phyloP scores from a whole-genome alignment of 2,113 vertebrate species.

The Semicossyphus pulcher region DNA sequence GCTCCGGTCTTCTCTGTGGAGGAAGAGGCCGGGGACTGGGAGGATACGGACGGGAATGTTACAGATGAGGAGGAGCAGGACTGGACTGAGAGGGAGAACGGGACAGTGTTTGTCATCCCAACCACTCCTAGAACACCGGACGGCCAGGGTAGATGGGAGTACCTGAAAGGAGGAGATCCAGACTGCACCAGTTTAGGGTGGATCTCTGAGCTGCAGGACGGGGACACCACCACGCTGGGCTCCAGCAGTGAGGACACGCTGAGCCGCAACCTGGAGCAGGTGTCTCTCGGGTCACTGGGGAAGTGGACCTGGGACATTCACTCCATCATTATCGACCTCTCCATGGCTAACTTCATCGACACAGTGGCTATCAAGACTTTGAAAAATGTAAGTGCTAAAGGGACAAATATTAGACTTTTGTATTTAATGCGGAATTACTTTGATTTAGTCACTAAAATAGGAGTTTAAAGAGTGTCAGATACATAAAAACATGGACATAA shows the following conservation, averaged over 20 bases:
- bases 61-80: slow-evolving; percentile 47
- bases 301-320: slow-evolving; percentile 86
- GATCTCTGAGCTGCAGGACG: slow-evolving; percentile 79
- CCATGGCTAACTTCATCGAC: slow-evolving; percentile 90
- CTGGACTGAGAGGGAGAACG: slow-evolving; percentile 71
- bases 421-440: too few species aligned
- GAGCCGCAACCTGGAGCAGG: slow-evolving; percentile 83
- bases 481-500: too few species aligned
- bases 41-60: slow-evolving; percentile 33
- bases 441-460: too few species aligned
- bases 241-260: slow-evolving; percentile 88
- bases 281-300: slow-evolving; percentile 81
- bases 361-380: slow-evolving; percentile 91
- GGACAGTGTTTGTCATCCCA: slow-evolving; percentile 83
- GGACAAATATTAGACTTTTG: not conserved
- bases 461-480: too few species aligned
- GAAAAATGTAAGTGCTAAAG: slow-evolving; percentile 87
- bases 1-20: slow-evolving; percentile 71
- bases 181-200: slow-evolving; percentile 75
- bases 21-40: slow-evolving; percentile 61
- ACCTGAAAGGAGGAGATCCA: slow-evolving; percentile 78
- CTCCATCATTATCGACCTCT: slow-evolving; percentile 90
- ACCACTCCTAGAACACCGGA: slow-evolving; percentile 58
- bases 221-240: slow-evolving; percentile 87
- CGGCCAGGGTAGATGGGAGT: slow-evolving; percentile 76